Base-by-base conservation (phyloP, 1,140 invertebrate species). In the Phthorimaea operculella region DNA sequence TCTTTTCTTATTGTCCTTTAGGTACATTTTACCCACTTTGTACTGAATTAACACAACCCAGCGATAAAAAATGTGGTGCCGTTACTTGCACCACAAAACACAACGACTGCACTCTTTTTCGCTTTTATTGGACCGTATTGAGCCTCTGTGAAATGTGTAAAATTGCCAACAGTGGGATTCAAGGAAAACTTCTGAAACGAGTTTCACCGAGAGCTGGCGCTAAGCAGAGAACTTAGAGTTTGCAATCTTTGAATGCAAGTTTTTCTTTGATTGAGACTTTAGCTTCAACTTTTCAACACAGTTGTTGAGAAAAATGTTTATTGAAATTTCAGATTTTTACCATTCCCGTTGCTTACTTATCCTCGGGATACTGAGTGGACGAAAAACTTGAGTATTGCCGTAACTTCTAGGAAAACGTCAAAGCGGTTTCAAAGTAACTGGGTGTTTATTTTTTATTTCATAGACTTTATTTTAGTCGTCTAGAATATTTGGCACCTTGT, bases 161-260 rank as follows among this genome's bases (percentile, higher is more conserved):
- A 71, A 76, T 70, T 76, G 70, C 70, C 62, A 72, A 76, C 70
- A 72, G 66, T 70, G 58, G 68, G 63, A 67, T 71, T 68, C 67
- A 63, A n/a, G 60, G 57, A 39, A 67, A 74, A 70, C 61, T 73
- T 74, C 58, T 55, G 61, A 65, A 74, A 70, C 69, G 59, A 76
- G 72, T 72, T 66, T 63, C 49, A 49, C 63, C 44, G 49, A 48
- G 44, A 51, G 21, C 54, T 21, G 50, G 50, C 28, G 16, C 47
- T 17, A 49, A 12, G 28, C 33, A 14, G 4, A 33, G 21, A 34
- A 47, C 44, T 47, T 47, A 9, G 44, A 9, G 44, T 17, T 39
- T 39, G 44, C 16, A 47, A 47, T 47, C 44, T 47, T 47, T 47
- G n/a, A 15, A 47, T 47, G 44, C 14, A 2, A 47, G 12, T 47